These are phyloP conservation scores for Aphaenogaster ashmeadi DNA, from an alignment of 1,140 invertebrate genomes.

Conservation along the genomic window DNA sequence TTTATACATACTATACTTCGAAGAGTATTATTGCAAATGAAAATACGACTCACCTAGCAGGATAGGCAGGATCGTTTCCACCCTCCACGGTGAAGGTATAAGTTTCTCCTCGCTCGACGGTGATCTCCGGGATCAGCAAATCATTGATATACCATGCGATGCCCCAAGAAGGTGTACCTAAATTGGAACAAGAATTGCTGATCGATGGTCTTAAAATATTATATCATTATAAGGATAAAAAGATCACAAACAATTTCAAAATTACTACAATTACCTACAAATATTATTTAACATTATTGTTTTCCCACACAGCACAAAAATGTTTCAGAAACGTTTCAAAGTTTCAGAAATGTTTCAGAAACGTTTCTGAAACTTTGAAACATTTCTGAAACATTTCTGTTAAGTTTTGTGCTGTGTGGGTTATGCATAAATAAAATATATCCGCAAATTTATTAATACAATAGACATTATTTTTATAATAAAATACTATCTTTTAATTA, in stretches of 20 bases:
- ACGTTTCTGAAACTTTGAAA: too few relatives aligned
- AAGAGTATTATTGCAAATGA: constrained; percentile 6
- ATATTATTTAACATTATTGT: not conserved
- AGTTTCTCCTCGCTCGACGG: constrained; percentile 95
- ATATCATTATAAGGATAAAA: not conserved
- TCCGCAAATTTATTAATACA: not conserved
- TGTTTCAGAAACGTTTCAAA: too few relatives aligned
- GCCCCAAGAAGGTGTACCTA: constrained; percentile 94
- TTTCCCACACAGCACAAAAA: too few relatives aligned
- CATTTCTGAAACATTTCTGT: too few relatives aligned
- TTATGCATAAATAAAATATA: not conserved
- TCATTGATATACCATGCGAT: constrained; percentile 98
- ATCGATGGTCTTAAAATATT: not conserved
- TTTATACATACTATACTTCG: not conserved
- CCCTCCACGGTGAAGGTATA: constrained; percentile 96
- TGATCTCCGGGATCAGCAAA: constrained; percentile 95
- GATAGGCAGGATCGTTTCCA: constrained; percentile 90
- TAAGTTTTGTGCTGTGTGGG: too few relatives aligned
- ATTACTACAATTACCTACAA: not conserved
- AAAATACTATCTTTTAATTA: not conserved
- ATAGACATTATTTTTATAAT: not conserved
- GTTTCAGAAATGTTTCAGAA: too few relatives aligned
- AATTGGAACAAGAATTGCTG: constrained; percentile 28
- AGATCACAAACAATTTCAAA: not conserved
- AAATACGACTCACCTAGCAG: constrained; percentile 87